Percentiles rank a stretch among this genome's conserved stretches.
These are phyloP conservation scores for Zoanthus gigantus DNA, from an alignment of 92 coral and sea anemone species.

Conservation along the genomic window DNA sequence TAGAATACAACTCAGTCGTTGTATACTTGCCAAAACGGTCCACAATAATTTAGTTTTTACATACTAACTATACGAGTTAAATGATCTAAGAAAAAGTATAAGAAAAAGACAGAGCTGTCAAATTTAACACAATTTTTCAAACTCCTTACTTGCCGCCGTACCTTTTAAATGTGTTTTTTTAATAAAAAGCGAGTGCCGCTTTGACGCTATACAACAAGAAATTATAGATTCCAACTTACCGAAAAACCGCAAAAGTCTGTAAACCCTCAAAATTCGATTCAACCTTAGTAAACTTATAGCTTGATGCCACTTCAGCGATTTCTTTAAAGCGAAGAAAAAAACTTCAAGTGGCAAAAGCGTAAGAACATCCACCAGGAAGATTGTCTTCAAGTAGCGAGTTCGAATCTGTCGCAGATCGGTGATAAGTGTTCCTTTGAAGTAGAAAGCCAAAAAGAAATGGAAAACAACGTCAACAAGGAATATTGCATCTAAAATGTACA, in stretches of 20 bases:
- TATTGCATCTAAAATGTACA: conserved; percentile 67
- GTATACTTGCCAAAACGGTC: too few species aligned
- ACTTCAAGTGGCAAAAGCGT: conserved; percentile 74
- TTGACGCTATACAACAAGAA: too few species aligned
- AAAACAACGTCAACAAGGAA: conserved; percentile 72
- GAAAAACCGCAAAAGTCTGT: conserved; percentile 70
- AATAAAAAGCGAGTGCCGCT: too few species aligned
- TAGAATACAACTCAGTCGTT: too few species aligned
- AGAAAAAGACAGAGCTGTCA: too few species aligned
- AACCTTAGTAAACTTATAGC: conserved; percentile 69
- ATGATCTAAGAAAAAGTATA: too few species aligned
- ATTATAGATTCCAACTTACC: conserved; percentile 59
- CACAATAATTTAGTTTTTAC: too few species aligned
- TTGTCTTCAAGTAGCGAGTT: conserved; percentile 68
- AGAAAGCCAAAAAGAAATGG: conserved; percentile 74
- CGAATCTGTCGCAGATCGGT: conserved; percentile 68
- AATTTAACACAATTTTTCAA: too few species aligned
- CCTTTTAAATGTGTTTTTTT: too few species aligned
- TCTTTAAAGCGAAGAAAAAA: conserved; percentile 48
- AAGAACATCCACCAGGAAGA: conserved; percentile 66
- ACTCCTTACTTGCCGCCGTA: too few species aligned
- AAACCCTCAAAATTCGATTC: conserved; percentile 76
- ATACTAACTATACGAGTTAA: too few species aligned
- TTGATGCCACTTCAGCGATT: conserved; percentile 62
- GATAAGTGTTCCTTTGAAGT: conserved; percentile 75